Percentiles rank a stretch among this genome's conserved stretches.
Evolutionary conservation across 2,888 invertebrate species (phyloP).

Genomic region (Torymus aiolomorphi): DNA sequence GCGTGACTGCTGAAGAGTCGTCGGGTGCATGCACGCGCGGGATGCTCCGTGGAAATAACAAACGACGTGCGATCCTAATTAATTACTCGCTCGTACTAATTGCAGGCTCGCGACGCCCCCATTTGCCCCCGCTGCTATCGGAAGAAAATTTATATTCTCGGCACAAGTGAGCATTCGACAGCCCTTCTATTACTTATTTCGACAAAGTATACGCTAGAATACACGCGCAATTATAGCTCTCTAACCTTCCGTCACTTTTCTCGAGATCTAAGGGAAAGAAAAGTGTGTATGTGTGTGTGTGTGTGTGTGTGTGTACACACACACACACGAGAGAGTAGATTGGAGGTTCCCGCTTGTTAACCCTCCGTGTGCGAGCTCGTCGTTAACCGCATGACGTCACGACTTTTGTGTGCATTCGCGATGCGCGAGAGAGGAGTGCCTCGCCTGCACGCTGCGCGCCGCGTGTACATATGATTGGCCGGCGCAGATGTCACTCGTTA

Average conservation of each 20-base stretch:
- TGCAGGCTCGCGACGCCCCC: slow-evolving; percentile 33
- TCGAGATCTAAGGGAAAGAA: too few relatives aligned
- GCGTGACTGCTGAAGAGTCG: slow-evolving; percentile 22
- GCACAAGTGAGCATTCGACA: too few relatives aligned
- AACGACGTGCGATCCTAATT: slow-evolving; percentile 72
- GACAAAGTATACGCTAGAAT: too few relatives aligned
- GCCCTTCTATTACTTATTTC: too few relatives aligned
- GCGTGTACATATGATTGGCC: slow-evolving; percentile 67
- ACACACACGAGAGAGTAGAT: not conserved
- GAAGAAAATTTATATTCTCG: too few relatives aligned
- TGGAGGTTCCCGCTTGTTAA: slow-evolving; percentile 39
- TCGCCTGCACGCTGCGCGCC: not conserved
- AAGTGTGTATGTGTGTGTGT: too few relatives aligned
- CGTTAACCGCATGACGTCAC: slow-evolving; percentile 42
- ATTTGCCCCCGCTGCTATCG: not conserved
- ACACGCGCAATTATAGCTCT: too few relatives aligned
- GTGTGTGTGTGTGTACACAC: too few relatives aligned
- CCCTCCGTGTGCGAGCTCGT: not conserved
- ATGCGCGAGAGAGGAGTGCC: too few relatives aligned
- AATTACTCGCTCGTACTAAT: slow-evolving; percentile 64
- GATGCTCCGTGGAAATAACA: slow-evolving; percentile 65
- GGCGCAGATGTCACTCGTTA: slow-evolving; percentile 73
- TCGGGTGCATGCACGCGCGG: slow-evolving; percentile 38
- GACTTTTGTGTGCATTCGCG: slow-evolving; percentile 10
- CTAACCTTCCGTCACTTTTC: too few relatives aligned